Percentiles rank a stretch among this genome's conserved stretches.
phyloP scores from a whole-genome alignment of 1,140 invertebrate genomes.

The Cotesia typhae region DNA sequence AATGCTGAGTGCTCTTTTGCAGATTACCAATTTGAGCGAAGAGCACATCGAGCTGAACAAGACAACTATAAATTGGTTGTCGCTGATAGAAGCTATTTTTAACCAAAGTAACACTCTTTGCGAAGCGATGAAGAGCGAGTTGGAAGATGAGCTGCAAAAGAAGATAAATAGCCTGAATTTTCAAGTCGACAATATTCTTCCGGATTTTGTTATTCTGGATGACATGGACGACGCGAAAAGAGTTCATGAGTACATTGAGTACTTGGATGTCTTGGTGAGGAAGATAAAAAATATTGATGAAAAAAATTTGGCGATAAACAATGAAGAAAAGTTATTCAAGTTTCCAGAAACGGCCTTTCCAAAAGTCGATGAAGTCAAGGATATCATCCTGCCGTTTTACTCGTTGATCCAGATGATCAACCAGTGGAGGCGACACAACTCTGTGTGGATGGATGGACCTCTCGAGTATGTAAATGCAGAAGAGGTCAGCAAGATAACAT shows the following conservation, averaged over 20 bases:
- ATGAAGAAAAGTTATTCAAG: constrained; percentile 76
- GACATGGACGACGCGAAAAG: constrained; percentile 62
- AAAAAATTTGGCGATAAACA: constrained; percentile 71
- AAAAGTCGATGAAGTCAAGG: constrained; percentile 68
- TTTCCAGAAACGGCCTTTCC: constrained; percentile 73
- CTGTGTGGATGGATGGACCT: constrained; percentile 75
- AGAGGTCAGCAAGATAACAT: constrained; percentile 64
- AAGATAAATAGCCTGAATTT: constrained; percentile 67
- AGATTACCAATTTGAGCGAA: constrained; percentile 58
- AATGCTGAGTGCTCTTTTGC: constrained; percentile 58
- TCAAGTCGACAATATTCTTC: constrained; percentile 69
- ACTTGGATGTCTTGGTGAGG: constrained; percentile 69
- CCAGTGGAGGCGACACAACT: constrained; percentile 72
- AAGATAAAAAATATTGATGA: constrained; percentile 67
- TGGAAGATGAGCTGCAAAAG: constrained; percentile 70
- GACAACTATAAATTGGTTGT: constrained; percentile 63
- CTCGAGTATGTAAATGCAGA: constrained; percentile 71
- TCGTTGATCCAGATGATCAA: constrained; percentile 62
- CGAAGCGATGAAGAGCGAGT: constrained; percentile 71
- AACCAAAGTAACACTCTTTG: constrained; percentile 65
- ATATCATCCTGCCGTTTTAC: constrained; percentile 60
- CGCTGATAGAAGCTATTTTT: constrained; percentile 64
- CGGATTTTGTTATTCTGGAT: constrained; percentile 63
- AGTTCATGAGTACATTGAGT: constrained; percentile 57
- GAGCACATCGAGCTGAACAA: constrained; percentile 62